Evolutionary conservation across 2,797 vertebrate species (phyloP).

Genomic region (Mycteria americana): DNA sequence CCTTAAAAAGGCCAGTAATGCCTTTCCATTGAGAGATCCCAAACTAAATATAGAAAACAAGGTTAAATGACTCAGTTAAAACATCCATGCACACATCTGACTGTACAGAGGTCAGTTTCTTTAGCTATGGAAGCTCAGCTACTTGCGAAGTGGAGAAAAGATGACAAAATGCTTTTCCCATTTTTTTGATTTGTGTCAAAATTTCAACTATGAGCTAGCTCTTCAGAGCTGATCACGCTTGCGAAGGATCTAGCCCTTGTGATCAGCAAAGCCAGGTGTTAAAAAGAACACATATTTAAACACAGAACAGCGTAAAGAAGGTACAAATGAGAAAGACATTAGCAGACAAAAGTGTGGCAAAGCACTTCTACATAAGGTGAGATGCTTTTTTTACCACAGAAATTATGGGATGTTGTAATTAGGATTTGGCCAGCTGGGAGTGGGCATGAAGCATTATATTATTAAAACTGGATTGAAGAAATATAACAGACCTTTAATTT

Average conservation of each 20-base stretch:
- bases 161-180: not conserved
- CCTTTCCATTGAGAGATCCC: not conserved
- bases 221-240: not conserved
- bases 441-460: not conserved
- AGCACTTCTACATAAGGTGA: not conserved
- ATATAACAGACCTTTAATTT: slow-evolving; percentile 4
- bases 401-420: slow-evolving; percentile 37
- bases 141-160: not conserved
- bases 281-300: not conserved
- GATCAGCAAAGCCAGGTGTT: not conserved
- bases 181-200: not conserved
- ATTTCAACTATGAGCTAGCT: not conserved
- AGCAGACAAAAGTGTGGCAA: not conserved
- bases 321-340: not conserved
- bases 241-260: not conserved
- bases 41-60: not conserved
- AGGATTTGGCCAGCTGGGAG: slow-evolving; percentile 24
- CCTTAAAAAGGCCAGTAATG: not conserved
- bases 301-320: not conserved
- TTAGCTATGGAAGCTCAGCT: not conserved
- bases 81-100: not conserved
- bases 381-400: not conserved
- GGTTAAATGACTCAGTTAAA: not conserved
- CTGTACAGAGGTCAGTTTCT: not conserved
- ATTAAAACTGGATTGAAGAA: slow-evolving; percentile 1